Conservation (phyloP, 2,888 invertebrate species). For the Rutpela maculata region DNA sequence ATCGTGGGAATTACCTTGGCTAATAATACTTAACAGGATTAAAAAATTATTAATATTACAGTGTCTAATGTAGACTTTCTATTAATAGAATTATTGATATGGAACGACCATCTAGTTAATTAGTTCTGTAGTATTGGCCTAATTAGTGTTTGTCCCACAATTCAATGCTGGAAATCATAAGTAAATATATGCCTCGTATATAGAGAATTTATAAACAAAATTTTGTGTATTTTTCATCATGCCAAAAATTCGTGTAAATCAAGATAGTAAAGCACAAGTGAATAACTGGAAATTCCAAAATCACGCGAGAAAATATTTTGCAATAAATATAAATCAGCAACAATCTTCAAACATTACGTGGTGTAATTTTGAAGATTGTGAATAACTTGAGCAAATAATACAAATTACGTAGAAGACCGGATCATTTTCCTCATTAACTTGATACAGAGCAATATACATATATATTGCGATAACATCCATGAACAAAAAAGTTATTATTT, state of each 20-base stretch:
- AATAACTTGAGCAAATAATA: too few relatives aligned
- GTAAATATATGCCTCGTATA: too few relatives aligned
- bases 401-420: too few relatives aligned
- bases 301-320: not conserved
- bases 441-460: too few relatives aligned
- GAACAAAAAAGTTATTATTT: too few relatives aligned
- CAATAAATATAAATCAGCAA: not conserved
- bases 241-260: not conserved
- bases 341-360: not conserved
- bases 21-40: constrained; percentile 2
- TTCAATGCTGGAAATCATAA: too few relatives aligned
- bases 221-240: not conserved
- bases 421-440: too few relatives aligned
- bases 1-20: constrained; percentile 7
- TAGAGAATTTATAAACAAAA: not conserved
- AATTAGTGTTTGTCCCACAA: not conserved
- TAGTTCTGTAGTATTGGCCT: not conserved
- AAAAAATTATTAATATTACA: not conserved
- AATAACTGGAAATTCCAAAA: not conserved
- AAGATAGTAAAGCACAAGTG: not conserved
- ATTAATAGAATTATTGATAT: not conserved
- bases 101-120: not conserved
- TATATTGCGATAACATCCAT: too few relatives aligned
- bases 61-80: not conserved
- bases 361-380: not conserved